A percentile compares a stretch with the other conserved stretches of the same genome.
Conservation (phyloP, 2,113 vertebrate genomes). For the Rhabdomys dilectus region DNA sequence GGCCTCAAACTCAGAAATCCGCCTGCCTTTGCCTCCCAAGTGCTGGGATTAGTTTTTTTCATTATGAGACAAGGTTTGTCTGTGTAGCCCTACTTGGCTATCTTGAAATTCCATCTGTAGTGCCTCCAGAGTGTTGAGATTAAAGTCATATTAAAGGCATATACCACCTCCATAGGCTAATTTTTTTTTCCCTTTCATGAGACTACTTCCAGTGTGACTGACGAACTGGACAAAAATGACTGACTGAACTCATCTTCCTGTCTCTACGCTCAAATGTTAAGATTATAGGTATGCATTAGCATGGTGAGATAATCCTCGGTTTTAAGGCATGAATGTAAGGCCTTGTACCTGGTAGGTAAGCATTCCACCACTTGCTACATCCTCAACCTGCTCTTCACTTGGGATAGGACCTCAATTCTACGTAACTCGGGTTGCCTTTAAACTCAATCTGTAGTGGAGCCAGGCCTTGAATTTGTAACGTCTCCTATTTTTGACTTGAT, state of each 20-base stretch:
- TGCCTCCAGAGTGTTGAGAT: background rate
- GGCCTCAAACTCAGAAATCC: no score
- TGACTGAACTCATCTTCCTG: background rate
- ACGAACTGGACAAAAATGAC: no score
- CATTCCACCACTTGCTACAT: background rate
- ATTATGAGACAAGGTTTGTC: background rate
- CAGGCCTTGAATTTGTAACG: background rate
- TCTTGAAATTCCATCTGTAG: background rate
- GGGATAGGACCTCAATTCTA: background rate
- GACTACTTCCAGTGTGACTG: background rate
- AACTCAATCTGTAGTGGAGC: background rate
- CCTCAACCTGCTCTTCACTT: background rate
- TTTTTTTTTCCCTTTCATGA: background rate
- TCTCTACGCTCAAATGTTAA: background rate
- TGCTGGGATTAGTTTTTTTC: background rate
- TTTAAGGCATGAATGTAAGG: background rate
- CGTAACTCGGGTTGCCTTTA: background rate
- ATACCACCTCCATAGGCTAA: background rate
- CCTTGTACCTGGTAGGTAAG: background rate
- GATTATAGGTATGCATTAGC: background rate
- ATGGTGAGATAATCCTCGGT: background rate
- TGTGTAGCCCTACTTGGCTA: background rate
- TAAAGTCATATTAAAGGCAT: background rate
- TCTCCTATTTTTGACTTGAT: background rate
- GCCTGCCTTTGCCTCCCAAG: no score